Percentiles rank a stretch among this genome's conserved stretches.
These are phyloP conservation scores for Caenorhabditis sp. DNA, from an alignment of 2,888 invertebrate species.

Conservation along the genomic window DNA sequence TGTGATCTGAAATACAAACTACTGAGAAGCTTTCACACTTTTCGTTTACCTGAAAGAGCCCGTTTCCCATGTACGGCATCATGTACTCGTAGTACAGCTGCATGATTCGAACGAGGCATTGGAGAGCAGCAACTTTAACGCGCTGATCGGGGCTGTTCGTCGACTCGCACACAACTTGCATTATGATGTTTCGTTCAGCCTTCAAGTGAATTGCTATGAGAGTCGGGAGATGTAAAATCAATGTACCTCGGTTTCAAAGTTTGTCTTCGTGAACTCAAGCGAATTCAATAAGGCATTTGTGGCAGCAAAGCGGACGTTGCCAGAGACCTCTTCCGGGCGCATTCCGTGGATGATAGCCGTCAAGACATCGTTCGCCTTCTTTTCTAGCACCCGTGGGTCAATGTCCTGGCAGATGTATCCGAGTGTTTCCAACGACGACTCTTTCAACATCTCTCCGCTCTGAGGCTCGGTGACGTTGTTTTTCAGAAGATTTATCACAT, in stretches of 20 bases:
- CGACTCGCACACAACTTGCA: constrained; percentile 99
- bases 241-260: constrained; percentile 91
- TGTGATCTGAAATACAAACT: constrained; percentile 86
- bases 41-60: constrained; percentile 88
- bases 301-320: constrained; percentile 94
- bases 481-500: constrained; percentile 89
- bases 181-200: constrained; percentile 96
- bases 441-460: constrained; percentile 93
- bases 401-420: constrained; percentile 99
- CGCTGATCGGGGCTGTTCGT: constrained; percentile 93
- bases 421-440: constrained; percentile 96
- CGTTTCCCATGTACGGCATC: constrained; percentile 99
- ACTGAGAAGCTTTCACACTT: too few species aligned
- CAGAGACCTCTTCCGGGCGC: constrained; percentile 89
- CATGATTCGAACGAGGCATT: constrained; percentile 98
- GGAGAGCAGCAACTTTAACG: constrained; percentile 93
- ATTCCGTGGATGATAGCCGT: constrained; percentile 99
- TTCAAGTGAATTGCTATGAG: constrained; percentile 79
- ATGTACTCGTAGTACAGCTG: constrained; percentile 98
- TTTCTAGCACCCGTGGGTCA: constrained; percentile 85
- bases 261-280: constrained; percentile 96
- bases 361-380: constrained; percentile 94
- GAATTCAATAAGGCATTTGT: constrained; percentile 97
- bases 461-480: constrained; percentile 87
- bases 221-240: too few species aligned